These are phyloP conservation scores for Notothenia rossii DNA, from an alignment of 2,113 vertebrate genomes.

Conservation along the genomic window DNA sequence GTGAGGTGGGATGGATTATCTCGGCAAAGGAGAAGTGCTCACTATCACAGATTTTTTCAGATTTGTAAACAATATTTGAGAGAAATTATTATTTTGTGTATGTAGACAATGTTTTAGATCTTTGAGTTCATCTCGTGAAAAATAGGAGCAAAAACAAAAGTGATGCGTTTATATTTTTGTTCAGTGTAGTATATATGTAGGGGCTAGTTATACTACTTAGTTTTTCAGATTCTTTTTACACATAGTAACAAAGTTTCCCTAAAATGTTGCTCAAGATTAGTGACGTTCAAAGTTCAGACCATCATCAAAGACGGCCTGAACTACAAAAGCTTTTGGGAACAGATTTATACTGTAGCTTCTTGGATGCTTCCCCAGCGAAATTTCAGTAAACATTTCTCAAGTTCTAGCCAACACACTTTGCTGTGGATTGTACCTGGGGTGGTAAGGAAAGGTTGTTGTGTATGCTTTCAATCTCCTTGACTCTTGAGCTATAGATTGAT, in stretches of 20 bases:
- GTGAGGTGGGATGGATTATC: too few relatives aligned
- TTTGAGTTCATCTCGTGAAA: too few relatives aligned
- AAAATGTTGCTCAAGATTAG: neutral
- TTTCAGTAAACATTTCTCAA: neutral
- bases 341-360: neutral
- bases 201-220: too few relatives aligned
- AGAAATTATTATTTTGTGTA: too few relatives aligned
- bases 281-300: neutral
- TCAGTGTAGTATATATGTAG: too few relatives aligned
- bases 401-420: neutral
- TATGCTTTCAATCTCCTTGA: neutral
- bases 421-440: neutral
- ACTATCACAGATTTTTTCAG: too few relatives aligned
- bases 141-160: too few relatives aligned
- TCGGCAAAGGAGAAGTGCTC: too few relatives aligned
- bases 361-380: neutral
- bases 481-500: neutral
- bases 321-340: neutral
- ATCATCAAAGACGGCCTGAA: neutral
- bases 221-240: too few relatives aligned
- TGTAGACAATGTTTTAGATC: too few relatives aligned
- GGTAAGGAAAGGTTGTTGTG: neutral
- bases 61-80: too few relatives aligned
- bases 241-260: neutral
- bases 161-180: too few relatives aligned